These are phyloP conservation scores for Anarsia innoxiella DNA, from an alignment of 2,888 invertebrate genomes.

Conservation along the genomic window DNA sequence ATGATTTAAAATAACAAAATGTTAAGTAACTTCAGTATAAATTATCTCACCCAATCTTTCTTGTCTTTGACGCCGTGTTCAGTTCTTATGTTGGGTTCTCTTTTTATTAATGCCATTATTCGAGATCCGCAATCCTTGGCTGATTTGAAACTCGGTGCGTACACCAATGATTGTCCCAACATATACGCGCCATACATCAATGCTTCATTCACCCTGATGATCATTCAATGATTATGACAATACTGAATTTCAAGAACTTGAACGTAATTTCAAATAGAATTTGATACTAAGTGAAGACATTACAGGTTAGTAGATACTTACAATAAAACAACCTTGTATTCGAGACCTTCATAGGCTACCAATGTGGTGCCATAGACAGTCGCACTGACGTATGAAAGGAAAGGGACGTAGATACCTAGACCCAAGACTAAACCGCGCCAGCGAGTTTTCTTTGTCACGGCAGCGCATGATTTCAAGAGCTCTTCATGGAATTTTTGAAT, in stretches of 20 bases:
- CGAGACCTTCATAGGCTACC: slow-evolving; percentile 75
- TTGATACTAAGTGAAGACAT: too few relatives aligned
- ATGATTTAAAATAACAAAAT: too few relatives aligned
- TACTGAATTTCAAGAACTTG: too few relatives aligned
- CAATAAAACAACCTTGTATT: slow-evolving; percentile 80
- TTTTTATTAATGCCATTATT: slow-evolving; percentile 45
- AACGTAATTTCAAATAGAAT: too few relatives aligned
- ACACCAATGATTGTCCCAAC: slow-evolving; percentile 84
- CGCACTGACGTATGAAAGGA: slow-evolving; percentile 80
- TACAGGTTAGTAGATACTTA: too few relatives aligned
- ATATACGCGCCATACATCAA: slow-evolving; percentile 86
- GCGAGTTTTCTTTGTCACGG: slow-evolving; percentile 74
- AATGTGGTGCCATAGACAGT: slow-evolving; percentile 82
- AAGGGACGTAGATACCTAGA: slow-evolving; percentile 80
- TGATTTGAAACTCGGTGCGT: slow-evolving; percentile 84
- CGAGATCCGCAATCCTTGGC: slow-evolving; percentile 72
- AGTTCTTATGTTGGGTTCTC: slow-evolving; percentile 49
- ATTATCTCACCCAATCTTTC: slow-evolving; percentile 55
- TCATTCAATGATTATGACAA: too few relatives aligned
- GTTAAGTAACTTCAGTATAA: too few relatives aligned
- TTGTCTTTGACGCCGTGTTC: slow-evolving; percentile 46
- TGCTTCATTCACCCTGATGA: slow-evolving; percentile 82
- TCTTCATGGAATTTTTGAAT: slow-evolving; percentile 70
- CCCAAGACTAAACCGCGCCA: slow-evolving; percentile 81
- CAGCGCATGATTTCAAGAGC: slow-evolving; percentile 62